Conservation (phyloP, 2,888 invertebrate species). For the Callimorpha dominula region DNA sequence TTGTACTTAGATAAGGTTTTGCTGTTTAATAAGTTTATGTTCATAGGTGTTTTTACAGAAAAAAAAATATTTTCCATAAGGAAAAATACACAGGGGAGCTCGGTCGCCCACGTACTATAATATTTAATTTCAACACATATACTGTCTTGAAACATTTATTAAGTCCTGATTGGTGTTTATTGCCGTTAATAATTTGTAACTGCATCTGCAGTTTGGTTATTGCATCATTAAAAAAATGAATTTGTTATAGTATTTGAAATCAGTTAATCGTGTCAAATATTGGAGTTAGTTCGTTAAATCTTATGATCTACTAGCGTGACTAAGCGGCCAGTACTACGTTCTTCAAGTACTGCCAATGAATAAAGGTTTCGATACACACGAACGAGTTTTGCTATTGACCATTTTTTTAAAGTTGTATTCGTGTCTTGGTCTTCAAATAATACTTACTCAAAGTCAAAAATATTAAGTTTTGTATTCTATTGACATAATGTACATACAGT, state of each 20-base stretch:
- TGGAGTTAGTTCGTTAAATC: constrained; percentile 50
- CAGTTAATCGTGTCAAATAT: constrained; percentile 32
- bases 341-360: constrained; percentile 66
- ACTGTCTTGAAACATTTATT: constrained; percentile 13
- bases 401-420: constrained; percentile 57
- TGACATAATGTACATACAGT: constrained; percentile 33
- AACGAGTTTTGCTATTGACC: constrained; percentile 60
- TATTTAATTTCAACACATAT: background rate
- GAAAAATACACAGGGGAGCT: background rate
- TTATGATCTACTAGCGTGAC: constrained; percentile 60
- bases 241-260: constrained; percentile 43
- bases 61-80: background rate
- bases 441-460: constrained; percentile 26
- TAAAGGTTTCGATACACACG: constrained; percentile 72
- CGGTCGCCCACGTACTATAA: background rate
- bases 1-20: background rate
- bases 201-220: constrained; percentile 15
- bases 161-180: constrained; percentile 18
- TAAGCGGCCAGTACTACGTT: constrained; percentile 64
- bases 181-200: constrained; percentile 31
- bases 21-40: background rate
- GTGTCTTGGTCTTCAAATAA: constrained; percentile 52
- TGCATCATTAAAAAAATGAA: constrained; percentile 22
- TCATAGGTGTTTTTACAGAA: background rate
- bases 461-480: constrained; percentile 40